phyloP scores from a whole-genome alignment of 2,888 invertebrate genomes.

The Parascotia fuliginaria region DNA sequence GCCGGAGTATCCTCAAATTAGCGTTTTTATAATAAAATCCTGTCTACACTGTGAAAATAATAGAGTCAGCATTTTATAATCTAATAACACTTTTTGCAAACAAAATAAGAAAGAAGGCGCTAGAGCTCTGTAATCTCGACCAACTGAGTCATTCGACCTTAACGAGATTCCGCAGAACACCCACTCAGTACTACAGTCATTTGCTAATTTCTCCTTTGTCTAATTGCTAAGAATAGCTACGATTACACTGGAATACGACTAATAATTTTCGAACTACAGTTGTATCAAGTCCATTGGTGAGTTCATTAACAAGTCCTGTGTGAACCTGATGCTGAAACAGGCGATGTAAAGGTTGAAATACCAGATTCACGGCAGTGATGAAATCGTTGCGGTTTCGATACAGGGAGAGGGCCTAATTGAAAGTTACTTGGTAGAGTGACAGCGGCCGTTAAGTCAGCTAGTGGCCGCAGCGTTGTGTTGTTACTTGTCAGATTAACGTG shows the following conservation, averaged over 20 bases:
- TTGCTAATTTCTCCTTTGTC: constrained; percentile 51
- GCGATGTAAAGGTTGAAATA: constrained; percentile 30
- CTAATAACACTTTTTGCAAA: constrained; percentile 16
- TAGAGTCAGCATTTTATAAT: constrained; percentile 12
- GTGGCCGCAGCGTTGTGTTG: constrained; percentile 54
- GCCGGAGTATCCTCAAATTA: constrained; percentile 1
- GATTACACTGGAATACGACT: constrained; percentile 17
- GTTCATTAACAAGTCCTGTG: constrained; percentile 23
- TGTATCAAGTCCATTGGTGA: constrained; percentile 23
- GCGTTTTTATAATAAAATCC: constrained; percentile 12
- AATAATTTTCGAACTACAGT: constrained; percentile 7
- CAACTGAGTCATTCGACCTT: constrained; percentile 38
- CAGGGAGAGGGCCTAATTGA: constrained; percentile 62
- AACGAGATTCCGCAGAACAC: constrained; percentile 36
- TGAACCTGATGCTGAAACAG: constrained; percentile 15
- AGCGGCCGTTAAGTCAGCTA: constrained; percentile 56
- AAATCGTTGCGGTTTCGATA: constrained; percentile 43
- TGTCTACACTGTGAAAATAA: neutral
- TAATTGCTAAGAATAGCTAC: constrained; percentile 47
- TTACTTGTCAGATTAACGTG: constrained; percentile 70
- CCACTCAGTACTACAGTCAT: constrained; percentile 36
- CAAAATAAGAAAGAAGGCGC: constrained; percentile 23
- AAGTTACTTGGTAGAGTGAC: constrained; percentile 69
- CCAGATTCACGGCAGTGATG: constrained; percentile 26
- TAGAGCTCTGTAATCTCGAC: constrained; percentile 33